phyloP scores from a whole-genome alignment of 2,888 invertebrate genomes.

The Drosophila demipolita region DNA sequence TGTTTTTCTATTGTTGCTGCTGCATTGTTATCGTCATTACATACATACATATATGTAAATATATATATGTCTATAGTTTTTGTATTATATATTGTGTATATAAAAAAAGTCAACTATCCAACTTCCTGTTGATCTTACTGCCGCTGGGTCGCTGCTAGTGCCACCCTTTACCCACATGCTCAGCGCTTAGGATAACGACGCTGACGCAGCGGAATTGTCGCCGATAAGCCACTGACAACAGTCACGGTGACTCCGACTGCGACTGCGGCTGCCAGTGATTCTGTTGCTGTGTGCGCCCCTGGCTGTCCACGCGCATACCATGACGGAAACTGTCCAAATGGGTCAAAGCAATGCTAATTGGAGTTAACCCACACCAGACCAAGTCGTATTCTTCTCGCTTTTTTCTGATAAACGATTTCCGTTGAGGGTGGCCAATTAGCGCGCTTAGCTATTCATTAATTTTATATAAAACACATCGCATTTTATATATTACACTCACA shows the following conservation, averaged over 20 bases:
- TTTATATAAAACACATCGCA: conserved; percentile 49
- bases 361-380: conserved; percentile 69
- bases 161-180: conserved; percentile 83
- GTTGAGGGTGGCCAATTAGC: conserved; percentile 66
- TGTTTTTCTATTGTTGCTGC: conserved; percentile 23
- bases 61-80: conserved; percentile 56
- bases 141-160: conserved; percentile 55
- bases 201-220: conserved; percentile 81
- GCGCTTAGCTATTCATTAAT: conserved; percentile 48
- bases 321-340: conserved; percentile 74
- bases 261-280: conserved; percentile 14
- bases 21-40: conserved; percentile 51
- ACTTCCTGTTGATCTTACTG: conserved; percentile 77
- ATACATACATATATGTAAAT: not conserved
- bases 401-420: conserved; percentile 70
- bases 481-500: conserved; percentile 16
- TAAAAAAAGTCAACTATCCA: conserved; percentile 66
- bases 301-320: conserved; percentile 50
- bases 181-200: conserved; percentile 77
- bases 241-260: conserved; percentile 15
- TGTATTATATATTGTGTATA: conserved; percentile 64
- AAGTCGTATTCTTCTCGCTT: conserved; percentile 46
- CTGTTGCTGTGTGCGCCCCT: conserved; percentile 62
- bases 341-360: conserved; percentile 79
- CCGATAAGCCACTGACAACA: conserved; percentile 56